phyloP scores from a whole-genome alignment of 2,797 vertebrate species.

The Danio kyathit region DNA sequence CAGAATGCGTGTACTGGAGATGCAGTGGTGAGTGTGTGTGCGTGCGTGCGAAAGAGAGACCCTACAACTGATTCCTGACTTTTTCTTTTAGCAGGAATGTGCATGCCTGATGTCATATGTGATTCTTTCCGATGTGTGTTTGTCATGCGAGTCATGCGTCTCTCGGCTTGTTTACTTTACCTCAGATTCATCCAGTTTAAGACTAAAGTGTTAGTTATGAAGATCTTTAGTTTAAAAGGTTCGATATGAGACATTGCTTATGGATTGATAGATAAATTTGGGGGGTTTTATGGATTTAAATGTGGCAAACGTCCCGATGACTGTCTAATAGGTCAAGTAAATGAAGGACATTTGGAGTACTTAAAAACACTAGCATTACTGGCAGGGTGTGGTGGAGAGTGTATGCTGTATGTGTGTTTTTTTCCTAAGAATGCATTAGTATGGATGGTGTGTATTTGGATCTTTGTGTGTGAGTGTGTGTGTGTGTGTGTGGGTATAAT shows the following conservation, averaged over 20 bases:
- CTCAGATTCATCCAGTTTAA: not conserved
- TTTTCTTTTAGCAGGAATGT: not conserved
- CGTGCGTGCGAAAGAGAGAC: constrained; percentile 20
- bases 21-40: constrained; percentile 82
- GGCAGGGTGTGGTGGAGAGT: constrained; percentile 33
- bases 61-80: not conserved
- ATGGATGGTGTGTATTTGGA: constrained; percentile 18
- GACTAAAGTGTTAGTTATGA: constrained; percentile 1
- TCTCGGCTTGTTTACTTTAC: constrained; percentile 40
- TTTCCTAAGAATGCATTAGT: constrained; percentile 11
- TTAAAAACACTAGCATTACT: constrained; percentile 13
- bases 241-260: not conserved
- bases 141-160: constrained; percentile 38
- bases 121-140: constrained; percentile 9
- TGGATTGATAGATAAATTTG: not conserved
- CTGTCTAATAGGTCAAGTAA: constrained; percentile 31
- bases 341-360: constrained; percentile 37
- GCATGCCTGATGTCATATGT: not conserved
- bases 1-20: constrained; percentile 81
- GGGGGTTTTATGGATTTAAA: not conserved
- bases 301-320: not conserved
- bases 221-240: not conserved
- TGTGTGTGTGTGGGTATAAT: constrained; percentile 24
- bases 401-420: constrained; percentile 3
- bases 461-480: constrained; percentile 17